phyloP scores from a whole-genome alignment of 2,797 vertebrate genomes.

The Esox masquinongy region DNA sequence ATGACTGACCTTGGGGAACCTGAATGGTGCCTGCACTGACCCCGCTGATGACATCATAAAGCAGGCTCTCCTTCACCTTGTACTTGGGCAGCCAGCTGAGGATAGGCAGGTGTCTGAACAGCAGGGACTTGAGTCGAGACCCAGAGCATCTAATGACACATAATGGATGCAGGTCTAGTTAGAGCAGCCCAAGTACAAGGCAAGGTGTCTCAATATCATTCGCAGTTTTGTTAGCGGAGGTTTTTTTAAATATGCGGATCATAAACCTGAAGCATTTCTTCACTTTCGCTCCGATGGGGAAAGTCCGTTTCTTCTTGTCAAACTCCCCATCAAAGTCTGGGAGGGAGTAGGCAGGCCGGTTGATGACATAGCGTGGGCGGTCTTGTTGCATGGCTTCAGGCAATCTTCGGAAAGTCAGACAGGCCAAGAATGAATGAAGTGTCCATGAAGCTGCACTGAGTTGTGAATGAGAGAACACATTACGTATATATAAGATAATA shows the following conservation, averaged over 20 bases:
- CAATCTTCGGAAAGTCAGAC: not conserved
- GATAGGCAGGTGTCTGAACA: slow-evolving; percentile 81
- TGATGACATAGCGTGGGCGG: slow-evolving; percentile 80
- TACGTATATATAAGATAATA: not conserved
- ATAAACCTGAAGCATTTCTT: slow-evolving; percentile 85
- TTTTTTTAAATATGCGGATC: not conserved
- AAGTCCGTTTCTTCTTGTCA: slow-evolving; percentile 85
- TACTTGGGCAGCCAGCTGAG: slow-evolving; percentile 89
- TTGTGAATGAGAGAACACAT: not conserved
- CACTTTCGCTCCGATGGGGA: slow-evolving; percentile 82
- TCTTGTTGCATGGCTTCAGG: slow-evolving; percentile 54
- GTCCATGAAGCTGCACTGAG: not conserved
- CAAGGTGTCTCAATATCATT: too few species aligned
- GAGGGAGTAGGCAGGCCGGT: slow-evolving; percentile 81
- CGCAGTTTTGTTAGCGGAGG: not conserved
- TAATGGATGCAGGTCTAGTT: slow-evolving; percentile 19
- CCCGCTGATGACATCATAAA: slow-evolving; percentile 85
- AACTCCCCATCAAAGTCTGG: slow-evolving; percentile 86
- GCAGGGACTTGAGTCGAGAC: slow-evolving; percentile 71
- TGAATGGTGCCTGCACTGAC: slow-evolving; percentile 89
- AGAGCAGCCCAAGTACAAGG: not conserved
- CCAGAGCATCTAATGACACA: slow-evolving; percentile 78
- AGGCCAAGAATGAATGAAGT: slow-evolving; percentile 1
- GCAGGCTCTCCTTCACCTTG: slow-evolving; percentile 81
- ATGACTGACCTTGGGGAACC: slow-evolving; percentile 86